Conservation (phyloP, 2,888 invertebrate species). For the Ophion ellenae region DNA sequence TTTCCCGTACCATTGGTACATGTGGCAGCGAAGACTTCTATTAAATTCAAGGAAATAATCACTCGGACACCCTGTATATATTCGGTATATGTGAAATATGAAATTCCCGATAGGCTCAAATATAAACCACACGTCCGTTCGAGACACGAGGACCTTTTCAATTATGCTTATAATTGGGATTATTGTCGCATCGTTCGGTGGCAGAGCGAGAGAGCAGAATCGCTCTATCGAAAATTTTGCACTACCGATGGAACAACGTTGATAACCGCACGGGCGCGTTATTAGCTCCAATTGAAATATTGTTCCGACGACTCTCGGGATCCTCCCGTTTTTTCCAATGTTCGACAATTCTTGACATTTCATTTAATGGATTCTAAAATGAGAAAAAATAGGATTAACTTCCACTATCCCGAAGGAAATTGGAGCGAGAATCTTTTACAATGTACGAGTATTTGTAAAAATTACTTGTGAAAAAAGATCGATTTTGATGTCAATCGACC, state of each 20-base stretch:
- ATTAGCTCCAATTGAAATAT: conserved; percentile 26
- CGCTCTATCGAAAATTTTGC: conserved; percentile 28
- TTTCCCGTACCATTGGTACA: no score
- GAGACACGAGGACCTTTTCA: conserved; percentile 49
- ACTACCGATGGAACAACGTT: conserved; percentile 10
- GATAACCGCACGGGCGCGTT: conserved; percentile 12
- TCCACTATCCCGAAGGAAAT: background rate
- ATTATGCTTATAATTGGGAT: conserved; percentile 57
- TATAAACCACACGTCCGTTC: conserved; percentile 20
- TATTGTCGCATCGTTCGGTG: conserved; percentile 53
- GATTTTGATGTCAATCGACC: background rate
- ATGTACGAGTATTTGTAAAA: background rate
- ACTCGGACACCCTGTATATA: background rate
- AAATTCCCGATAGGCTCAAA: conserved; percentile 18
- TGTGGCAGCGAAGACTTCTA: background rate
- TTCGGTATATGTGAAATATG: background rate
- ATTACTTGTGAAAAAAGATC: background rate
- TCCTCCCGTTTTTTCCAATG: conserved; percentile 4
- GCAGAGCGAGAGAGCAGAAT: background rate
- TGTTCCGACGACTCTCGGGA: conserved; percentile 13
- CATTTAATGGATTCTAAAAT: background rate
- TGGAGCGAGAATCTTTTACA: background rate
- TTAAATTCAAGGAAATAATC: background rate
- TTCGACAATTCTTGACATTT: background rate
- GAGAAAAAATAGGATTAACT: background rate